A percentile compares a stretch with the other conserved stretches of the same genome.
Conservation (phyloP, 2,888 invertebrate genomes). For the Pyrrhia umbra region DNA sequence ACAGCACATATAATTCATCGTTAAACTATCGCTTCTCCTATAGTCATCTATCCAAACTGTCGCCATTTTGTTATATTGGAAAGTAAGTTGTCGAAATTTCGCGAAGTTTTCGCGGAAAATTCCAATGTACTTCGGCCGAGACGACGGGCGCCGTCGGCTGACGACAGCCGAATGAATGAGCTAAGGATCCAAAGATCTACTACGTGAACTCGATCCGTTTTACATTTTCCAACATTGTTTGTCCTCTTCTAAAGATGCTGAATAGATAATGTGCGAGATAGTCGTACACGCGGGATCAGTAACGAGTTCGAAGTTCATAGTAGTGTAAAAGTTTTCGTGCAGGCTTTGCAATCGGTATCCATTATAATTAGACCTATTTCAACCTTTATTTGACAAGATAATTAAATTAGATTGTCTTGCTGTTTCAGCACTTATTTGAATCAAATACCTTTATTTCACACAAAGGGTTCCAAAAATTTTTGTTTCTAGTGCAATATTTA, state of each 20-base stretch:
- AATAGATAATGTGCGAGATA: slow-evolving; percentile 47
- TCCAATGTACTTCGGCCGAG: slow-evolving; percentile 61
- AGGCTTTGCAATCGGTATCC: slow-evolving; percentile 48
- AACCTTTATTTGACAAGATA: slow-evolving; percentile 63
- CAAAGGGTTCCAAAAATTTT: not conserved
- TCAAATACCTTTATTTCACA: slow-evolving; percentile 7
- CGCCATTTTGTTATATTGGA: slow-evolving; percentile 55
- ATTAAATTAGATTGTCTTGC: slow-evolving; percentile 64
- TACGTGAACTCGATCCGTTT: slow-evolving; percentile 58
- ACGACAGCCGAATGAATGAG: slow-evolving; percentile 72
- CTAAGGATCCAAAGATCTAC: slow-evolving; percentile 57
- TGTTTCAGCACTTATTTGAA: slow-evolving; percentile 52
- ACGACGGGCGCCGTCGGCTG: slow-evolving; percentile 68
- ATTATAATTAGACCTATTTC: slow-evolving; percentile 66
- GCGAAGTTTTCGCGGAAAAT: slow-evolving; percentile 70
- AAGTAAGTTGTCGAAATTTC: slow-evolving; percentile 66
- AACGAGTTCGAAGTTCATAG: slow-evolving; percentile 51
- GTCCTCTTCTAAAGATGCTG: slow-evolving; percentile 50
- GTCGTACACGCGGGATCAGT: slow-evolving; percentile 36
- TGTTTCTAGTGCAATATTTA: not conserved
- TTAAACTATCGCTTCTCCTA: slow-evolving; percentile 9
- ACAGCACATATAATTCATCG: slow-evolving; percentile 38
- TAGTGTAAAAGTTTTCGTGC: slow-evolving; percentile 40
- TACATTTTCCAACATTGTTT: slow-evolving; percentile 40
- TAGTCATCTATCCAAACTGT: slow-evolving; percentile 50